A percentile compares a stretch with the other conserved stretches of the same genome.
Conservation (phyloP, 2,888 invertebrate species). For the Microctonus brassicae region DNA sequence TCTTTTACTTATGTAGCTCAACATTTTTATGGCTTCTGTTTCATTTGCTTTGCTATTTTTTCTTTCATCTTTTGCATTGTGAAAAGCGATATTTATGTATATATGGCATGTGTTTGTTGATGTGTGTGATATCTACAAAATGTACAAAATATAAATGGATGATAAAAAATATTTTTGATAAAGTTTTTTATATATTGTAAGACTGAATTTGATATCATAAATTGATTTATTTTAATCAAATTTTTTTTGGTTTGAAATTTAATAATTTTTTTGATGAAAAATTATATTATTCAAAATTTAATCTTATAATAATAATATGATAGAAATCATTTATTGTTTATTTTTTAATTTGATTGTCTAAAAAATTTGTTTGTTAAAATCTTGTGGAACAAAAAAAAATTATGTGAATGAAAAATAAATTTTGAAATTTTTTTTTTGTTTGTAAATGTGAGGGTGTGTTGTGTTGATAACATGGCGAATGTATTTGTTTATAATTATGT, state of each 20-base stretch:
- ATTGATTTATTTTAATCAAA: background rate
- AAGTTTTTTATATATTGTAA: too few species aligned
- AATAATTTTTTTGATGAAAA: too few species aligned
- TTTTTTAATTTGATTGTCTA: too few species aligned
- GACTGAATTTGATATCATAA: slow-evolving; percentile 5
- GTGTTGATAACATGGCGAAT: background rate
- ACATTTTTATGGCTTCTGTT: too few species aligned
- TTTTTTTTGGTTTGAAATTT: too few species aligned
- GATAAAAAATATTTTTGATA: slow-evolving; percentile 11
- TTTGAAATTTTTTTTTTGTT: background rate
- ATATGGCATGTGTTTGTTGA: background rate
- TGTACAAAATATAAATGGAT: slow-evolving; percentile 53
- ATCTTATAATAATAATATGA: too few species aligned
- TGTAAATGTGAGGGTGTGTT: background rate
- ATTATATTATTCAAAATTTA: too few species aligned
- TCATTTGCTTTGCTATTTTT: background rate
- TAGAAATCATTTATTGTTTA: too few species aligned
- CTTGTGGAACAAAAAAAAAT: background rate
- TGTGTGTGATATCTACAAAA: slow-evolving; percentile 54
- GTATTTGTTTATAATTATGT: too few species aligned
- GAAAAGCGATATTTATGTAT: background rate
- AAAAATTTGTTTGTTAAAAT: too few species aligned
- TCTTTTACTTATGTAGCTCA: too few species aligned
- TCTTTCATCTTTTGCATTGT: background rate
- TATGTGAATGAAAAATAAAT: background rate